Conservation (phyloP, 2,888 invertebrate genomes). For the Cephus rjabovi region DNA sequence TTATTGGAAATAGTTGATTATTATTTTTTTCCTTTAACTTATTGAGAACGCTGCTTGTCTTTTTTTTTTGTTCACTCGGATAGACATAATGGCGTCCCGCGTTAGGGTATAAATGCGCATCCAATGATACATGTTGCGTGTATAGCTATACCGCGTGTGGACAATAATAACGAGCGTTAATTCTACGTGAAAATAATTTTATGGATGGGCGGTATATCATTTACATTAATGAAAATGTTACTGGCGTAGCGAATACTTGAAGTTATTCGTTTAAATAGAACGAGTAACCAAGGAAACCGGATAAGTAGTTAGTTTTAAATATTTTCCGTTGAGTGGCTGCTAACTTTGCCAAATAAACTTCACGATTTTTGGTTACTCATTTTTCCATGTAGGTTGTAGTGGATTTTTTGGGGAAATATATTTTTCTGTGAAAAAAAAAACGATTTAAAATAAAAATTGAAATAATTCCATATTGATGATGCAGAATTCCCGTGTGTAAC, state of each 20-base stretch:
- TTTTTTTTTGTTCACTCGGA: not conserved
- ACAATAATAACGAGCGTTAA: not conserved
- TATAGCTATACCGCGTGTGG: not conserved
- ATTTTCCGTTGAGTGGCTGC: not conserved
- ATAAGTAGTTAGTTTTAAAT: not conserved
- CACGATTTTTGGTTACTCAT: not conserved
- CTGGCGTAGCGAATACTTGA: not conserved
- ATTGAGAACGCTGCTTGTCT: not conserved
- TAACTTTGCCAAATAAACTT: not conserved
- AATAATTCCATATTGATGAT: not conserved
- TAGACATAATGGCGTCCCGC: not conserved
- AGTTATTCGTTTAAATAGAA: not conserved
- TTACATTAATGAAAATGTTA: not conserved
- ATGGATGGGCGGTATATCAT: not conserved
- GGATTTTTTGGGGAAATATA: not conserved
- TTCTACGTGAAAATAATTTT: not conserved
- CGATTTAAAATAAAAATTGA: not conserved
- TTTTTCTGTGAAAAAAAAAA: not conserved
- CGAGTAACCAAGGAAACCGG: not conserved
- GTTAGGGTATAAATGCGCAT: not conserved
- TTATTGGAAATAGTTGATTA: slow-evolving; percentile 1
- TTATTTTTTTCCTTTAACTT: not conserved
- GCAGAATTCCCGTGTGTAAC: not conserved
- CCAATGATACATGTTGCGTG: not conserved
- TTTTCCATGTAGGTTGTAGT: not conserved